These are phyloP conservation scores for Phortica okadai DNA, from an alignment of 2,888 invertebrate genomes.

Conservation along the genomic window DNA sequence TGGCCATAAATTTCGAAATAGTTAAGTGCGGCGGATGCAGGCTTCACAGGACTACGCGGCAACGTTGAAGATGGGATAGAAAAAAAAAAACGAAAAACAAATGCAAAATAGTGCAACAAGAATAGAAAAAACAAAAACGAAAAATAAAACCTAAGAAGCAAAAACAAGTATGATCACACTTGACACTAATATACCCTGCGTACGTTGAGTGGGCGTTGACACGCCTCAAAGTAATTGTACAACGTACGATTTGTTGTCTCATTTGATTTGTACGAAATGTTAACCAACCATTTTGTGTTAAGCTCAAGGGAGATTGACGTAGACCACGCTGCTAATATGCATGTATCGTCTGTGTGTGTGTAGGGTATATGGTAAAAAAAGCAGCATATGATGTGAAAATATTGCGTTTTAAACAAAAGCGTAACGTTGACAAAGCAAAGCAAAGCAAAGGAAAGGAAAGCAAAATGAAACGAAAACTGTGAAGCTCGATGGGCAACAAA, in stretches of 20 bases:
- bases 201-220: too few relatives aligned
- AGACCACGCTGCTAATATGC: too few relatives aligned
- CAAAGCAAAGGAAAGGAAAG: neutral
- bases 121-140: neutral
- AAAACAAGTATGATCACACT: too few relatives aligned
- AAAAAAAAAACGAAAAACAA: constrained; percentile 3
- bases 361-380: neutral
- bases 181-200: too few relatives aligned
- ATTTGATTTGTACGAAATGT: too few relatives aligned
- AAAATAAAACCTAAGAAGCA: neutral
- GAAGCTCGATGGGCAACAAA: neutral
- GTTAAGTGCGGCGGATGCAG: constrained; percentile 61
- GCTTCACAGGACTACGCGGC: constrained; percentile 54
- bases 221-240: too few relatives aligned
- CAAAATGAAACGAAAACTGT: constrained; percentile 2
- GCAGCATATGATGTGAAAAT: constrained; percentile 15
- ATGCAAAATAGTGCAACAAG: constrained; percentile 10
- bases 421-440: neutral
- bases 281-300: neutral
- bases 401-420: constrained; percentile 25
- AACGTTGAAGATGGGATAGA: neutral
- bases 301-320: too few relatives aligned
- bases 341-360: too few relatives aligned
- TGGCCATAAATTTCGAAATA: constrained; percentile 71
- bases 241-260: too few relatives aligned